Percentiles rank a stretch among this genome's conserved stretches.
These are phyloP conservation scores for Buathra laborator DNA, from an alignment of 2,888 invertebrate genomes.

Conservation along the genomic window DNA sequence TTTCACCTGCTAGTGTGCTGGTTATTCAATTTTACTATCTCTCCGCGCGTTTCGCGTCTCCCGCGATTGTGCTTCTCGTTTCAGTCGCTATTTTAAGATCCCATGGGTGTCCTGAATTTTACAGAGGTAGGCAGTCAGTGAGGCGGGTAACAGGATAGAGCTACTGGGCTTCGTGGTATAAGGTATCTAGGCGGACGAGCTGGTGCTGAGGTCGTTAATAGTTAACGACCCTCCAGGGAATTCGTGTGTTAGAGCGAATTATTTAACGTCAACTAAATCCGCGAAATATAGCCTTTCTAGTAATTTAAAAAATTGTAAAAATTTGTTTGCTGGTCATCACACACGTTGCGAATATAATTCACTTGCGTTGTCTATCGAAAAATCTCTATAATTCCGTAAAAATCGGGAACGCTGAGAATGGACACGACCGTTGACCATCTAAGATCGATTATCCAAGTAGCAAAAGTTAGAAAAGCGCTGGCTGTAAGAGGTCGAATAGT, in stretches of 20 bases:
- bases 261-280: slow-evolving; percentile 33
- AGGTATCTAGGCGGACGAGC: slow-evolving; percentile 18
- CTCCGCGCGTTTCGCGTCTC: slow-evolving; percentile 31
- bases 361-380: background rate
- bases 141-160: background rate
- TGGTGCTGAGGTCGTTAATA: slow-evolving; percentile 17
- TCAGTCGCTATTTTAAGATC: slow-evolving; percentile 48
- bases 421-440: slow-evolving; percentile 4
- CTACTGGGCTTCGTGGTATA: background rate
- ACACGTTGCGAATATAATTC: too few relatives aligned
- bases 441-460: slow-evolving; percentile 19
- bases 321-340: background rate
- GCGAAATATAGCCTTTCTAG: background rate
- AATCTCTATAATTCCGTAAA: background rate
- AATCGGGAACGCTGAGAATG: background rate
- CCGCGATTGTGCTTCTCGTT: slow-evolving; percentile 55
- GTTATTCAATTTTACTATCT: slow-evolving; percentile 61
- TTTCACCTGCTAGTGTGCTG: slow-evolving; percentile 18
- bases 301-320: background rate
- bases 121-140: slow-evolving; percentile 36
- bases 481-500: background rate
- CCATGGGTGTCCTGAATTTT: slow-evolving; percentile 55
- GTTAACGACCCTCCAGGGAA: slow-evolving; percentile 12
- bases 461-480: slow-evolving; percentile 6
- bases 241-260: slow-evolving; percentile 33